Conservation (phyloP, 1,140 invertebrate species). For the Drosophila santomea region DNA sequence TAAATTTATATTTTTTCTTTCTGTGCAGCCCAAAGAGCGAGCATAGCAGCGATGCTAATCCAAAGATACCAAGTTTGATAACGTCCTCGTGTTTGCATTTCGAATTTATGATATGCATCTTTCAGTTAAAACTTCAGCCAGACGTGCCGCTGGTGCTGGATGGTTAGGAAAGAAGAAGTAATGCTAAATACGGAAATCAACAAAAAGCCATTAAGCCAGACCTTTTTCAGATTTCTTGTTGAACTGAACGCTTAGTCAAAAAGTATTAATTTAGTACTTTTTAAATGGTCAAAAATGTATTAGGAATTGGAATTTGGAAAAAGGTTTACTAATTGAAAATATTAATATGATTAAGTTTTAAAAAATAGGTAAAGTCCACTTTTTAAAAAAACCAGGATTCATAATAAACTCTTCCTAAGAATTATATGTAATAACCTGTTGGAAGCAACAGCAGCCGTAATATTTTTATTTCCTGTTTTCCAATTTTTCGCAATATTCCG, state of each 20-base stretch:
- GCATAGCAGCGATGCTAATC: conserved; percentile 17
- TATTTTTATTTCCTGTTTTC: no score
- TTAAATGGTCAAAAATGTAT: no score
- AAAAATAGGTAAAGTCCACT: no score
- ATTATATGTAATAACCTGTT: no score
- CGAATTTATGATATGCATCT: conserved; percentile 46
- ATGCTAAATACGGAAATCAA: not conserved
- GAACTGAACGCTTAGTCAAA: not conserved
- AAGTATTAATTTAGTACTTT: not conserved
- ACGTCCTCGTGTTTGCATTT: conserved; percentile 35
- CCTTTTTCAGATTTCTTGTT: not conserved
- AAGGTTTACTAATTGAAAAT: no score
- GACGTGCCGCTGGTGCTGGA: not conserved
- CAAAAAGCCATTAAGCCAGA: not conserved
- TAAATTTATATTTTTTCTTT: not conserved
- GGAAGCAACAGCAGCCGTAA: no score
- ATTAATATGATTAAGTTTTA: no score
- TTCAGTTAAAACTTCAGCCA: conserved; percentile 25
- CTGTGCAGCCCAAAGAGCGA: not conserved
- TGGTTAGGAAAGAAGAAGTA: not conserved
- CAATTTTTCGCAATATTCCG: not conserved
- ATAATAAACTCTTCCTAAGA: not conserved
- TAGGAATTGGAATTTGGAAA: no score
- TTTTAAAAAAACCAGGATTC: no score
- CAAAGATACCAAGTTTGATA: conserved; percentile 30